A percentile compares a stretch with the other conserved stretches of the same genome.
These are phyloP conservation scores for Bombycilla garrulus DNA, from an alignment of 2,113 vertebrate species.

Conservation along the genomic window DNA sequence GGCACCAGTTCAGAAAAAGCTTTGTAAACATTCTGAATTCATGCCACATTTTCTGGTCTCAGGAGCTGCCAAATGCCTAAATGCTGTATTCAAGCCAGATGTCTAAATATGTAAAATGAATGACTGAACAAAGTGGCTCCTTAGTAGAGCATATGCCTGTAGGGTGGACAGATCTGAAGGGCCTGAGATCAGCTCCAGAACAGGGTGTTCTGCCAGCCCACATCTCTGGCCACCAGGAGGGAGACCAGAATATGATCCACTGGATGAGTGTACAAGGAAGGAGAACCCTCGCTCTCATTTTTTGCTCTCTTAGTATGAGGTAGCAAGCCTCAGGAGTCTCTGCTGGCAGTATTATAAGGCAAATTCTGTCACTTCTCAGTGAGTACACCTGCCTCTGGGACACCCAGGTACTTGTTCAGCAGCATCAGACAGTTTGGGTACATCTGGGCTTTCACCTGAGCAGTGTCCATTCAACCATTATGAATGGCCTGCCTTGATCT, in stretches of 20 bases:
- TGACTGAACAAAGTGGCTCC: constrained; percentile 38
- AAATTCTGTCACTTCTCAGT: neutral
- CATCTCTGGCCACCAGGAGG: neutral
- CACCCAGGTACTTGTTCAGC: neutral
- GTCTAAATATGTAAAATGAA: constrained; percentile 65
- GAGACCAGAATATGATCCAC: neutral
- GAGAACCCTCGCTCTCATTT: accelerated
- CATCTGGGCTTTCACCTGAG: neutral
- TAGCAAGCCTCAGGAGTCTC: neutral
- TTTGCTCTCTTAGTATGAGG: neutral
- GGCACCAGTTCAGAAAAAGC: constrained; percentile 51
- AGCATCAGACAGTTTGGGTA: neutral
- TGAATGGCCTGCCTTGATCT: neutral
- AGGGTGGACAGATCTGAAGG: neutral
- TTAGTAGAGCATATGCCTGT: constrained; percentile 18
- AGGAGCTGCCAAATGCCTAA: constrained; percentile 49
- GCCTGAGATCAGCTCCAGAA: neutral
- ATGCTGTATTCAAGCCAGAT: constrained; percentile 21
- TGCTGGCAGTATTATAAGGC: neutral
- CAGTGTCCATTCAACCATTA: neutral
- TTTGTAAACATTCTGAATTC: constrained; percentile 65
- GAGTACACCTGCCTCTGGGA: neutral
- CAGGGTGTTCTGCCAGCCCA: neutral
- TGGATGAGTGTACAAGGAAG: neutral
- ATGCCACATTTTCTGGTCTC: constrained; percentile 35